Conservation (phyloP, 2,113 vertebrate genomes). For the Urocolius indicus region DNA sequence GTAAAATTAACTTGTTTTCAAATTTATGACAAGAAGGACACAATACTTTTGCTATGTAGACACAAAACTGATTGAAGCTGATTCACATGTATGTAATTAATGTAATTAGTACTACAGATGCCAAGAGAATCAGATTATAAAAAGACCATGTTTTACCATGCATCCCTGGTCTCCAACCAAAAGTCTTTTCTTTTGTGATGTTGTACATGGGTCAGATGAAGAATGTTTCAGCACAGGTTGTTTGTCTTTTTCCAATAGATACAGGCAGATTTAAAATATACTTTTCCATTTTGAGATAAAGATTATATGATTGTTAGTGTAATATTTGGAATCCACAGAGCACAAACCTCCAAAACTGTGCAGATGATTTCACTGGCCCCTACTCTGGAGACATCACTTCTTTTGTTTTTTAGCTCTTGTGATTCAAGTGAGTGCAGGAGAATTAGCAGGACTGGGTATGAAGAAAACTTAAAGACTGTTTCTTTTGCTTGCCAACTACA, state of each 20-base stretch:
- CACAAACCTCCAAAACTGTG: neutral
- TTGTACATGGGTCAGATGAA: neutral
- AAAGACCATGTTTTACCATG: neutral
- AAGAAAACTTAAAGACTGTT: neutral
- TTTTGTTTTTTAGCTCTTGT: neutral
- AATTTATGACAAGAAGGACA: neutral
- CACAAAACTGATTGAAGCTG: neutral
- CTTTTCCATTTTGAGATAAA: neutral
- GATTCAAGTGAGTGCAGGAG: neutral
- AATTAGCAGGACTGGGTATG: neutral
- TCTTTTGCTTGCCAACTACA: neutral
- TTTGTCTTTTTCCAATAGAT: neutral
- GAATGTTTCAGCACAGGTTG: neutral
- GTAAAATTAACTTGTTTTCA: neutral
- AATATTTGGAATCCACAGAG: neutral
- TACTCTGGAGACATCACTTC: neutral
- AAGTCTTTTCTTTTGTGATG: neutral
- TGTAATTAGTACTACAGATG: neutral
- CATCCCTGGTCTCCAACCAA: neutral
- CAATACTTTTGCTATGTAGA: neutral
- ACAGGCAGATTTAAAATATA: neutral
- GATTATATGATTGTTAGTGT: neutral
- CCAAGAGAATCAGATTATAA: neutral
- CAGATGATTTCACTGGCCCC: rapidly evolving
- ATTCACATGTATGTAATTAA: neutral